Evolutionary conservation across 2,888 invertebrate species (phyloP), one percentile per base, ranked within the genome.

Genomic region (Tetragnatha montana): DNA sequence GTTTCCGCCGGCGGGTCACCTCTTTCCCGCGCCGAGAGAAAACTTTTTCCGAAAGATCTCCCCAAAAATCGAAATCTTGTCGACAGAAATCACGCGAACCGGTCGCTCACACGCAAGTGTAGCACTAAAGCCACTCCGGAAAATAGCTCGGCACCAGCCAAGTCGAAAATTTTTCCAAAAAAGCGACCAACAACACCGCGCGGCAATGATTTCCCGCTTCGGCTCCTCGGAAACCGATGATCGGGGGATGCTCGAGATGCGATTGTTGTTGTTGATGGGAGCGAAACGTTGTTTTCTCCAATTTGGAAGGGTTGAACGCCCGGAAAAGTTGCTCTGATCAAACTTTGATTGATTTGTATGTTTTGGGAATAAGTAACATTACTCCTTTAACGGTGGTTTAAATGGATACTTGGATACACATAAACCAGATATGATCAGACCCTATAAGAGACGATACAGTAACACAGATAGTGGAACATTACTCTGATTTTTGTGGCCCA

Each of bases 161-260:
- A n/a, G 85, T 70, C 78, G 81, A 22, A 82, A 73, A 82, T 21
- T 19, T 74, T 82, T 74, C 51, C 50, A 81, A 17, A 51, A 73
- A 19, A 50, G 19, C 14, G 14, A n/a, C 50, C n/a, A 17, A 49
- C 8, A 71, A 71, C 8, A 73, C 12, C 35, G 60, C 8, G 60
- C 49, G 17, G 51, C 50, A 79, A 79, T 85, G 71, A 73, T 75
- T 85, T 85, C 78, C 51, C 85, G 85, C 85, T 85, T 79, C 85
- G 79, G 22, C 79, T 60, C 84, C 35, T 47, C n/a, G 50, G n/a
- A 79, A 71, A 79, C 50, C 51, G 70, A 68, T 75, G 10, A 21
- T 76, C 21, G 19, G 47, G 68, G 49, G 50, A 79, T 71, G 51
- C 60, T 14, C 50, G 14, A 73, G 17, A 60, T 8, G 69, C 19